These are phyloP conservation scores for Chrysocyon brachyurus DNA, from an alignment of 2,797 vertebrate genomes.

Conservation along the genomic window DNA sequence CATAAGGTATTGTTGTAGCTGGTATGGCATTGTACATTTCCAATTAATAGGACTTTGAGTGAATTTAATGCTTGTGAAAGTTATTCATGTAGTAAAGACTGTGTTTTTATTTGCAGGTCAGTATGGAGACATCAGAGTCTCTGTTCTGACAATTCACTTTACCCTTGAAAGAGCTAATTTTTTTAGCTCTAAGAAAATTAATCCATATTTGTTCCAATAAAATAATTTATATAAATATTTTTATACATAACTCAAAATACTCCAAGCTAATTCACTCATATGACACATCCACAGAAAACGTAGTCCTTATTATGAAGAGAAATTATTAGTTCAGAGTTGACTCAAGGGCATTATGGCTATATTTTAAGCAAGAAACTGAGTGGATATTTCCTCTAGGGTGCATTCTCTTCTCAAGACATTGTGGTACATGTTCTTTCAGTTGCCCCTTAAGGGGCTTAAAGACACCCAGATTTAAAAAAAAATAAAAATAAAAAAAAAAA, in stretches of 20 bases:
- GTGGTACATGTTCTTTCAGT: background rate
- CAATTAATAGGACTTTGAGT: background rate
- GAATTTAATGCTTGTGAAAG: background rate
- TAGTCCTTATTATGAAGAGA: background rate
- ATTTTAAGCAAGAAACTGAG: background rate
- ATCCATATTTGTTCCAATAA: background rate
- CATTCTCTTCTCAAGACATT: background rate
- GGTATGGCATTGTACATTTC: background rate
- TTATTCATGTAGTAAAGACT: background rate
- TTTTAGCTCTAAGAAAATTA: background rate
- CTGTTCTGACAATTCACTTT: background rate
- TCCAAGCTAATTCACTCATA: background rate
- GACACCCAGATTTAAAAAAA: background rate
- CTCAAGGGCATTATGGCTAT: background rate
- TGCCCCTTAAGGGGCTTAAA: background rate
- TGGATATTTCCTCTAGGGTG: fast-evolving
- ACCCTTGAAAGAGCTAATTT: background rate
- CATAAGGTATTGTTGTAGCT: background rate
- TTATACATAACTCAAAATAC: background rate
- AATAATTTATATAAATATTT: background rate
- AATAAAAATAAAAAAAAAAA: background rate
- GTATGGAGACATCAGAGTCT: background rate
- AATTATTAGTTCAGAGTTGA: background rate
- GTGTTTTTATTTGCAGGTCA: background rate
- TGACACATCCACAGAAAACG: background rate